Base-by-base conservation (phyloP, 2,113 vertebrate species). In the Nothocercus nigrocapillus region DNA sequence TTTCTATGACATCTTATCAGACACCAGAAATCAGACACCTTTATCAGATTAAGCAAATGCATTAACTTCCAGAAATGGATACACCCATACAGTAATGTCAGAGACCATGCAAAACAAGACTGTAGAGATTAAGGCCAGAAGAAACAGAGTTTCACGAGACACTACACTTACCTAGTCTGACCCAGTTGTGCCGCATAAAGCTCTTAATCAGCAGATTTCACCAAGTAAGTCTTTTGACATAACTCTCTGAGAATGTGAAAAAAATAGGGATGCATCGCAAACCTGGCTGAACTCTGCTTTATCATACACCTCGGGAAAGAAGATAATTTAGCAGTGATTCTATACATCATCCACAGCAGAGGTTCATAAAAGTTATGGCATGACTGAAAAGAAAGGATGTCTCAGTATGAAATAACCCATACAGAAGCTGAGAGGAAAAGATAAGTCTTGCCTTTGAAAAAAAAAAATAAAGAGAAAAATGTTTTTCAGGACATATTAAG, bases 21-120 rank as follows among this genome's bases (percentile, higher is more conserved):
- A 14, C 45, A 68, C 17, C 93, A 74, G 17, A 61, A 75, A 79
- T 4, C 40, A 16, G 1, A 44, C 21, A 25, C 45, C 58, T 59
- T 15, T 7, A 13, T 1, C 61, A 3, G 14, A 19, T 2, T 4
- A 8, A 70, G 17, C 27, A 47, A 20, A 51, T 0, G 0, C 12
- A 75, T 66, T 47, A 58, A 5, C 44, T 22, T 2, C 45, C 84
- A 62, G 78, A 30, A 32, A 4, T 2, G 28, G 62, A 24, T 5
- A 54, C 75, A 53, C 9, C 72, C 74, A 18, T 58, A n/a, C 9
- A 17, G 24, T n/a, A 36, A 10, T 15, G 59, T 4, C 89, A 85
- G 67, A n/a, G 32, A 40, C 49, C n/a, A 9, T 0, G 10, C 69
- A 25, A 34, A 82, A 53, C n/a, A 32, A 36, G 1, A 3, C 82